Conservation (phyloP, 2,113 vertebrate genomes). For the Lynx canadensis region DNA sequence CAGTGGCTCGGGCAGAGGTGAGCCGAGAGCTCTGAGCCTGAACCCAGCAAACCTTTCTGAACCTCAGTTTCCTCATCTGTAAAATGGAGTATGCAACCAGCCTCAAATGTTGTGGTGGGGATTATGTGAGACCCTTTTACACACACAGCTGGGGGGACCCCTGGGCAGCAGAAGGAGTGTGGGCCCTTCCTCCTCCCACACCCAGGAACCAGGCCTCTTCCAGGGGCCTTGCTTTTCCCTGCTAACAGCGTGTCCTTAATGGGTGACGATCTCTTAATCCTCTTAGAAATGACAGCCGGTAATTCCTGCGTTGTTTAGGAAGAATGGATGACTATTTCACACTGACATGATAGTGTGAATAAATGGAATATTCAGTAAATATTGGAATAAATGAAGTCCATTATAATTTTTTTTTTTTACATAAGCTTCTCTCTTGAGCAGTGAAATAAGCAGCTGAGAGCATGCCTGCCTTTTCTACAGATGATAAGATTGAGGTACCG, state of each 20-base stretch:
- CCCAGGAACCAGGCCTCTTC: not conserved
- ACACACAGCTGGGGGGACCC: not conserved
- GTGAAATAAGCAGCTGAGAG: not conserved
- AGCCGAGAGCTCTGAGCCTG: not conserved
- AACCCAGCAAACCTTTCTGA: not conserved
- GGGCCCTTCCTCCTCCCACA: too few relatives aligned
- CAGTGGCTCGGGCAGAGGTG: not conserved
- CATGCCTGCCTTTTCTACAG: not conserved
- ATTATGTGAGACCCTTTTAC: not conserved
- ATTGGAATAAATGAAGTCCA: constrained; percentile 3
- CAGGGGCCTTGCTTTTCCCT: accelerated
- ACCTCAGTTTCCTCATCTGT: not conserved
- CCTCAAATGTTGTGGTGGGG: not conserved
- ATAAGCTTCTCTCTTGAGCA: not conserved
- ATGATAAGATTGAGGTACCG: not conserved
- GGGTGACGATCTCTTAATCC: constrained; percentile 25
- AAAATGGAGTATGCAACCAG: not conserved
- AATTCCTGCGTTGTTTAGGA: not conserved
- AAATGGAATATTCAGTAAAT: not conserved
- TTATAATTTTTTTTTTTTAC: constrained; percentile 3
- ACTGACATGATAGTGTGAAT: not conserved
- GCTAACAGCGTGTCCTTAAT: not conserved
- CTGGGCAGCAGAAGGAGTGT: not conserved
- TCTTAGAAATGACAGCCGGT: constrained; percentile 57
- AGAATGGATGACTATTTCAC: not conserved